These are phyloP conservation scores for Eupelmus urozonus DNA, from an alignment of 2,888 invertebrate genomes.

Conservation along the genomic window DNA sequence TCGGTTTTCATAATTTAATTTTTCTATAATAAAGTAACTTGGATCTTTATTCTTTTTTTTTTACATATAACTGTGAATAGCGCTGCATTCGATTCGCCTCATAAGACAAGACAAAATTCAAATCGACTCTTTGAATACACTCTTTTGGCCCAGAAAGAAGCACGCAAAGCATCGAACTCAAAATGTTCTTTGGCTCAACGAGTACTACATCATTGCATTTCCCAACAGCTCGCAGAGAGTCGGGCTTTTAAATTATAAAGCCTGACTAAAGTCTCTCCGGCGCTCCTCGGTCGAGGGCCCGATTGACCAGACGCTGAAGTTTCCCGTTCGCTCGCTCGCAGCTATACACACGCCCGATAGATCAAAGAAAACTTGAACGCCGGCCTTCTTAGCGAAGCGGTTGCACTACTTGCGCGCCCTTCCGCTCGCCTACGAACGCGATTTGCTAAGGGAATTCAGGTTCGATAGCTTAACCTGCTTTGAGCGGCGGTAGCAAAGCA, in stretches of 20 bases:
- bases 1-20: too few species aligned
- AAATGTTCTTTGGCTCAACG: too few species aligned
- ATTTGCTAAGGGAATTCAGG: slow-evolving; percentile 44
- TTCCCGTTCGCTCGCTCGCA: neutral
- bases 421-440: slow-evolving; percentile 17
- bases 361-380: slow-evolving; percentile 41
- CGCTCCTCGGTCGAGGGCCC: too few species aligned
- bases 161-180: neutral
- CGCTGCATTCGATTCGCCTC: too few species aligned
- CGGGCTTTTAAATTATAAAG: too few species aligned
- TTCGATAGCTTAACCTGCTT: slow-evolving; percentile 45
- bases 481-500: neutral
- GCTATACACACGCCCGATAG: neutral
- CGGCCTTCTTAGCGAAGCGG: neutral
- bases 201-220: too few species aligned
- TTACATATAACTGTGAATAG: too few species aligned
- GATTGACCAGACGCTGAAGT: slow-evolving; percentile 15
- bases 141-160: too few species aligned
- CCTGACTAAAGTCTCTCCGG: too few species aligned
- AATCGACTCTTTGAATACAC: too few species aligned
- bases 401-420: neutral
- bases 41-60: neutral
- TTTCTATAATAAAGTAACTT: neutral
- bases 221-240: too few species aligned
- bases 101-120: too few species aligned